Evolutionary conservation across 2,113 vertebrate genomes (phyloP), one percentile per base, ranked within the genome.

Genomic region (Scopus umbretta): DNA sequence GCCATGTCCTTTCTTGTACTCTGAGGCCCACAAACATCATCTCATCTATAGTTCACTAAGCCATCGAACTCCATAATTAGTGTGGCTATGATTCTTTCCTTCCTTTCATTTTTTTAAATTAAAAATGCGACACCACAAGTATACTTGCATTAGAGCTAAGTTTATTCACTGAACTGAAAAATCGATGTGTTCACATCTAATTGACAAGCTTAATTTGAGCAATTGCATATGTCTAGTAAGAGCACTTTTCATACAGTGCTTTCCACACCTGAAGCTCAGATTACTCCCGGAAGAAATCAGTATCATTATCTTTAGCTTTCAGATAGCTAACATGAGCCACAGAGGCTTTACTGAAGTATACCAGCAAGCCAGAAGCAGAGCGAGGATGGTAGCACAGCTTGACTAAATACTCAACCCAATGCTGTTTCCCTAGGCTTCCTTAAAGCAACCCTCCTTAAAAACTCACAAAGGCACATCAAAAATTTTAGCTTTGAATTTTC

Each of bases 141-240:
- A 85, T 58, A 38, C 74, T 93, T 9, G 2, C 94, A 90, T 96
- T 96, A 90, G 34, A 90, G 81, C 40, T 8, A 49, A 55, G 13
- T 65, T 95, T 94, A 53, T 76, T 94, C 80, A 82, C 47, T 86
- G 58, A 85, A 94, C 58, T 82, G 93, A 90, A 96, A 96, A 97
- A 97, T 95, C 70, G 0, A 93, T 96, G 34, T 30, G 14, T 80
- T 95, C 85, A n/a, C 67, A 21, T 94, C 45, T 85, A 92, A 90
- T 61, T 83, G 85, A 83, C 58, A 94, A 58, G 22, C 30, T 76
- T 92, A 91, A 93, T 95, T 92, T 82, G 45, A 91, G 62, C 50
- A 85, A 32, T 52, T 79, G 49, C 20, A 45, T 90, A n/a, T 56
- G 62, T 47, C 85, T 82, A 59, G 32, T 68, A 94, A 80, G 42